Percentiles rank a stretch among this genome's conserved stretches.
These are phyloP conservation scores for Onychostoma macrolepis DNA, from an alignment of 2,113 vertebrate genomes.

Conservation along the genomic window DNA sequence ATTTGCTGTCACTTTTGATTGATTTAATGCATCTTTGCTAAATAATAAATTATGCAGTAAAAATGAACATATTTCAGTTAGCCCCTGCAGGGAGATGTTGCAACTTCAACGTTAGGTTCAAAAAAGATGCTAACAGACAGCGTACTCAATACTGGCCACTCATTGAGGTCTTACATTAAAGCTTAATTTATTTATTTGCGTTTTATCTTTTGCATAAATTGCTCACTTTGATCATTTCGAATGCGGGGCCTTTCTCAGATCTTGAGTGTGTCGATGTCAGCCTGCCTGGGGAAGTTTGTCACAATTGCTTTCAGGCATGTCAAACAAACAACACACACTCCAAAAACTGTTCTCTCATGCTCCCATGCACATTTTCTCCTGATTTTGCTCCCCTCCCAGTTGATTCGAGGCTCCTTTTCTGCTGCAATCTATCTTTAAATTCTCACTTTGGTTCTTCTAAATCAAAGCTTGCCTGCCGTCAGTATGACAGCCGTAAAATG, in stretches of 20 bases:
- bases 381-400: neutral
- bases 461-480: slow-evolving; percentile 21
- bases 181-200: neutral
- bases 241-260: slow-evolving; percentile 23
- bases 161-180: neutral
- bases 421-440: neutral
- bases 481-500: slow-evolving; percentile 4
- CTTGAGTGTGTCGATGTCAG: neutral
- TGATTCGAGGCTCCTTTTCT: neutral
- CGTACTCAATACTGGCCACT: neutral
- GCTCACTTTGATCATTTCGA: neutral
- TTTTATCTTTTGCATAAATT: slow-evolving; percentile 1
- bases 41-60: neutral
- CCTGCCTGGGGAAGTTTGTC: slow-evolving; percentile 16
- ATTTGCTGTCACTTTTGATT: neutral
- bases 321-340: slow-evolving; percentile 19
- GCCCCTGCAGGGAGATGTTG: neutral
- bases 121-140: neutral
- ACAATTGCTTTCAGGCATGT: slow-evolving; percentile 34
- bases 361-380: neutral
- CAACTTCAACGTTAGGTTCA: neutral
- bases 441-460: neutral
- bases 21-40: neutral
- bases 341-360: neutral
- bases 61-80: neutral